Percentiles rank a stretch among this genome's conserved stretches.
Conservation (phyloP, 2,888 invertebrate species). For the Heteromurus nitidus region DNA sequence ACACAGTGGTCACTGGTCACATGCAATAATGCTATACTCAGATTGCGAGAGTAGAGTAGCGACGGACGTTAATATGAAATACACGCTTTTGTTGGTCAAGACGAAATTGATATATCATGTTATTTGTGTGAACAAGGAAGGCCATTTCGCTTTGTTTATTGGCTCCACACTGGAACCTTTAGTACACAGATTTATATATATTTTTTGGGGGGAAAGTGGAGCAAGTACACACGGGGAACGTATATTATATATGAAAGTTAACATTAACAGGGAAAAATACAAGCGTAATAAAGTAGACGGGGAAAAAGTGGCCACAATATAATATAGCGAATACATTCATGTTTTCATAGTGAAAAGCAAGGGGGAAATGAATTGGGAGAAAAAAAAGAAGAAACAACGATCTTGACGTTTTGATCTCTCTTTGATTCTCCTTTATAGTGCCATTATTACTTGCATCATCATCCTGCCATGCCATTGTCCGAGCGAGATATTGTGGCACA, state of each 20-base stretch:
- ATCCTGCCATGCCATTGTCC: constrained; percentile 8
- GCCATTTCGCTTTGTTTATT: constrained; percentile 44
- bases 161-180: not conserved
- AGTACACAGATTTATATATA: constrained; percentile 14
- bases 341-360: no score
- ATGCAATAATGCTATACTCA: no score
- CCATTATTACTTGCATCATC: constrained; percentile 36
- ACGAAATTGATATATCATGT: constrained; percentile 36
- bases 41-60: no score
- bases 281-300: not conserved
- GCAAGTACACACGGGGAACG: not conserved
- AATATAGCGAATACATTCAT: no score
- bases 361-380: constrained; percentile 2
- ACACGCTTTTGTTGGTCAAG: constrained; percentile 28
- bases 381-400: constrained; percentile 32
- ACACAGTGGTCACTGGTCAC: not conserved
- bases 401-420: constrained; percentile 37
- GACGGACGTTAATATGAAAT: no score
- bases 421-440: constrained; percentile 32
- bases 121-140: constrained; percentile 26
- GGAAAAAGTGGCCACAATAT: no score
- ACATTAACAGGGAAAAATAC: constrained; percentile 20
- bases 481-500: not conserved
- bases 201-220: not conserved
- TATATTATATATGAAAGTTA: not conserved